A percentile compares a stretch with the other conserved stretches of the same genome.
These are phyloP conservation scores for Halcyon malimbica DNA, from an alignment of 2,113 vertebrate species.

Conservation along the genomic window DNA sequence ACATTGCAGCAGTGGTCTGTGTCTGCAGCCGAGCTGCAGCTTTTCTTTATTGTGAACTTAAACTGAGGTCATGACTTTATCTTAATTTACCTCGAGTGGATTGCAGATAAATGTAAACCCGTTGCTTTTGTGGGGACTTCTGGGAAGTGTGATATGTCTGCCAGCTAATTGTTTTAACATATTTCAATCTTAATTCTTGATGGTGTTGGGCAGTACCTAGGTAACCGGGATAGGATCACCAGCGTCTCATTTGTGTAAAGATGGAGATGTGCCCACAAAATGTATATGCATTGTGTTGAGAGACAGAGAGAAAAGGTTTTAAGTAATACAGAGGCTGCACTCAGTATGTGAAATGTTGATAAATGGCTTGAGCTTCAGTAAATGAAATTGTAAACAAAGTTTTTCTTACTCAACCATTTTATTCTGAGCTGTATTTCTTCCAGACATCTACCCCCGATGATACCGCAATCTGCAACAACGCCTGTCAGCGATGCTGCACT, in stretches of 20 bases:
- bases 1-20: not conserved
- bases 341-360: not conserved
- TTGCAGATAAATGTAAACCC: not conserved
- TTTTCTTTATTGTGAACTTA: not conserved
- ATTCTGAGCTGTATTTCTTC: not conserved
- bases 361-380: not conserved
- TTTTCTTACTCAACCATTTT: not conserved
- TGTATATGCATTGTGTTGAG: fast-evolving
- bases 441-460: slow-evolving; percentile 62
- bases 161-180: not conserved
- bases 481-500: slow-evolving; percentile 80
- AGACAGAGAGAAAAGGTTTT: not conserved
- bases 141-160: not conserved
- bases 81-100: not conserved
- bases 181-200: not conserved
- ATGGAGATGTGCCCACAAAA: not conserved
- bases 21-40: not conserved
- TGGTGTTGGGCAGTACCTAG: not conserved
- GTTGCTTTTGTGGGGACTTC: not conserved
- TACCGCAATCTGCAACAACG: slow-evolving; percentile 81
- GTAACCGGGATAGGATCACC: not conserved
- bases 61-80: not conserved
- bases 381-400: not conserved
- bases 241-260: not conserved
- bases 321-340: not conserved